Conservation (phyloP, 1,140 invertebrate species). For the Trichogramma pretiosum region DNA sequence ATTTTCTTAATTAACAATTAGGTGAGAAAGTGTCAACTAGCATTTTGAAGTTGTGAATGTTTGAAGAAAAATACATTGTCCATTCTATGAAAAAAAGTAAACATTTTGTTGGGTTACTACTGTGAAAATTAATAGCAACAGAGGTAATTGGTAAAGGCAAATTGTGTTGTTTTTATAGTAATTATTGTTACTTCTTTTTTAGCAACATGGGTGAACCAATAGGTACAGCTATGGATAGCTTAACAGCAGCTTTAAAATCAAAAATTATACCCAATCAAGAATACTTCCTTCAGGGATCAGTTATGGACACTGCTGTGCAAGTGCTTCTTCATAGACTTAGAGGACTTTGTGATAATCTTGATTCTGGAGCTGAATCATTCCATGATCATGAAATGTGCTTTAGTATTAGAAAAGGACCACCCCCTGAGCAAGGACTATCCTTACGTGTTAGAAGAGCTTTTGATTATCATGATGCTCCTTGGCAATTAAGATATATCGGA, state of each 20-base stretch:
- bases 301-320: conserved; percentile 84
- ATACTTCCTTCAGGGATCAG: conserved; percentile 83
- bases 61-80: too few species aligned
- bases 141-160: too few species aligned
- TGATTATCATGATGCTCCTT: conserved; percentile 70
- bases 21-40: too few species aligned
- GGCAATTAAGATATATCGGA: conserved; percentile 82
- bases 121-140: too few species aligned
- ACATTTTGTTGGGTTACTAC: too few species aligned
- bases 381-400: conserved; percentile 85
- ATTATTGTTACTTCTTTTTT: background rate
- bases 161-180: too few species aligned
- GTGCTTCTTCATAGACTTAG: conserved; percentile 83
- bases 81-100: too few species aligned
- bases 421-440: conserved; percentile 50
- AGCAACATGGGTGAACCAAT: conserved; percentile 43
- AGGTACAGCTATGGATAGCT: conserved; percentile 66
- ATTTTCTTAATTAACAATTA: too few species aligned
- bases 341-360: conserved; percentile 90
- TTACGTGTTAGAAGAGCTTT: conserved; percentile 69
- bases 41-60: too few species aligned
- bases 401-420: conserved; percentile 55
- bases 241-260: conserved; percentile 66
- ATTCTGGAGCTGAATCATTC: conserved; percentile 81
- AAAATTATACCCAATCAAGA: conserved; percentile 86